These are phyloP conservation scores for Catharus fuscescens DNA, from an alignment of 2,113 vertebrate species.

Conservation along the genomic window DNA sequence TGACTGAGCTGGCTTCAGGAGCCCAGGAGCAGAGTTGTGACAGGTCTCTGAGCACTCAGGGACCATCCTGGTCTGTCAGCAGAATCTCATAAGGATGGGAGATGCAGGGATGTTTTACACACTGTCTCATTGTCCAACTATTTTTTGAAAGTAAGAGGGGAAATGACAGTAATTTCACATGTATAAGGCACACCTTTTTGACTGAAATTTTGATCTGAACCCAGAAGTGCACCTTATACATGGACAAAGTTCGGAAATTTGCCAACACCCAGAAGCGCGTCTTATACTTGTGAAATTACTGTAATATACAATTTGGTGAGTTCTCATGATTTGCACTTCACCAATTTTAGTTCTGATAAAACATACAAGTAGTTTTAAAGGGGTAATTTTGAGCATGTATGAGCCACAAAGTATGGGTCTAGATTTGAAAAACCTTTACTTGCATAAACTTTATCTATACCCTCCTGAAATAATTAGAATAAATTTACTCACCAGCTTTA, in stretches of 20 bases:
- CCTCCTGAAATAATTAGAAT: accelerated
- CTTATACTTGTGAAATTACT: too few relatives aligned
- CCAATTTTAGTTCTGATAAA: not conserved
- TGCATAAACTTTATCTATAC: not conserved
- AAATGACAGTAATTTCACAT: not conserved
- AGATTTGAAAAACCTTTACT: not conserved
- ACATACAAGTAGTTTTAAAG: not conserved
- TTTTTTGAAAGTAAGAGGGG: not conserved
- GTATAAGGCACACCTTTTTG: too few relatives aligned
- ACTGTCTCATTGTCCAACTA: accelerated
- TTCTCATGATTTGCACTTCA: not conserved
- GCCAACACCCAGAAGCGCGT: too few relatives aligned
- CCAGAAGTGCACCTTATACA: too few relatives aligned
- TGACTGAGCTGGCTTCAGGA: accelerated
- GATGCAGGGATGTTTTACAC: not conserved
- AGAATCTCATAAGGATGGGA: accelerated
- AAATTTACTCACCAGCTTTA: not conserved
- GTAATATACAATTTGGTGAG: not conserved
- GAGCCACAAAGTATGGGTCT: not conserved
- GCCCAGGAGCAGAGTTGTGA: not conserved
- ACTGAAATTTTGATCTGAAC: too few relatives aligned
- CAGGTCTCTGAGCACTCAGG: not conserved
- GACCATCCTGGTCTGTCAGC: not conserved
- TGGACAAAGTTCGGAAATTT: too few relatives aligned
- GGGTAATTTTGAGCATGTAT: not conserved